Percentiles rank a stretch among this genome's conserved stretches.
phyloP scores from a whole-genome alignment of 2,797 vertebrate species.

The Carapus acus region DNA sequence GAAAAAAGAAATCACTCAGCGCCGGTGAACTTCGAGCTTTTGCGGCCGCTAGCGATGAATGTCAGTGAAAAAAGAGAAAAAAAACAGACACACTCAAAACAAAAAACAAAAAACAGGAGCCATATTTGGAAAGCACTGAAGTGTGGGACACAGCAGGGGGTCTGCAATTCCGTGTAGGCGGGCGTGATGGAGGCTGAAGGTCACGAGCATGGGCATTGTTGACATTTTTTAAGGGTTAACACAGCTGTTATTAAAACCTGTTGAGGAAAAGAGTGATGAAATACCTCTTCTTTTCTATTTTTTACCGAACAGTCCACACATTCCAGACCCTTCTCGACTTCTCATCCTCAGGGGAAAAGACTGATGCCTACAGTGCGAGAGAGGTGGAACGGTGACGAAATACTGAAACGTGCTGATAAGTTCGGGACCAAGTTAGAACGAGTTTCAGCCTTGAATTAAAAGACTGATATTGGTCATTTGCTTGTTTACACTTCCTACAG shows the following conservation, averaged over 20 bases:
- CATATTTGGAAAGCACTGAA: constrained; percentile 42
- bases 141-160: constrained; percentile 49
- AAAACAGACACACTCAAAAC: no score
- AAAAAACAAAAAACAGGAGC: constrained; percentile 8
- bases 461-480: no score
- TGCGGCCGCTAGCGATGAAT: constrained; percentile 20
- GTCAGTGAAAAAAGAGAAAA: no score
- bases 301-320: constrained; percentile 52
- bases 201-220: constrained; percentile 38
- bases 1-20: constrained; percentile 24
- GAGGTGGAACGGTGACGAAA: constrained; percentile 18
- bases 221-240: constrained; percentile 59
- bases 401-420: no score
- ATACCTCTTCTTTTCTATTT: constrained; percentile 15
- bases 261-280: constrained; percentile 27
- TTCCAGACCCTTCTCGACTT: constrained; percentile 58
- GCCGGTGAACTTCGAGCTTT: constrained; percentile 44
- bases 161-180: constrained; percentile 50
- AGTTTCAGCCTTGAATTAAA: no score
- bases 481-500: no score
- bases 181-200: constrained; percentile 39
- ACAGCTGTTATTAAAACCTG: constrained; percentile 41
- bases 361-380: constrained; percentile 23
- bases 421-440: no score
- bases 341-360: constrained; percentile 29